These are phyloP conservation scores for Strix uralensis DNA, from an alignment of 2,113 vertebrate genomes.

Conservation along the genomic window DNA sequence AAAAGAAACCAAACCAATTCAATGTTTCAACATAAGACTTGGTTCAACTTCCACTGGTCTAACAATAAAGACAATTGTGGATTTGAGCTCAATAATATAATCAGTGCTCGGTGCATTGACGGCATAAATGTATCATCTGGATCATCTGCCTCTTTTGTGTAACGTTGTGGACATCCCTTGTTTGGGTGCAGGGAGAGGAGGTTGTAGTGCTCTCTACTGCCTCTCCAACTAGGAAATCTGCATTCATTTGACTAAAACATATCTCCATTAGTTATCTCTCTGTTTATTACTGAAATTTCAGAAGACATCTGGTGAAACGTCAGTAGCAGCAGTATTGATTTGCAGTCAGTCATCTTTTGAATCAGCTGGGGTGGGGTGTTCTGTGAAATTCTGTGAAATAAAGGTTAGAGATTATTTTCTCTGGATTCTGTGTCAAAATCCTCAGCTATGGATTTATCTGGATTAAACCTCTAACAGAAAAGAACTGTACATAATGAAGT, in stretches of 20 bases:
- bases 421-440: neutral
- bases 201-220: neutral
- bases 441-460: neutral
- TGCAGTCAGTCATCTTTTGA: neutral
- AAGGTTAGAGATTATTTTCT: neutral
- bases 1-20: neutral
- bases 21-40: neutral
- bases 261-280: neutral
- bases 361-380: neutral
- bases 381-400: neutral
- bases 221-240: neutral
- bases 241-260: neutral
- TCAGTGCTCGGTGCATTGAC: neutral
- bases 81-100: neutral
- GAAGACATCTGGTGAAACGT: neutral
- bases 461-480: neutral
- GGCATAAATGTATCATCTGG: neutral
- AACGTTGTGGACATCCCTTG: rapidly evolving
- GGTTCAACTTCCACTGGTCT: neutral
- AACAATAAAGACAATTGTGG: neutral
- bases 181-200: neutral
- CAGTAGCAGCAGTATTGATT: neutral
- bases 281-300: neutral
- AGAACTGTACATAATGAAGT: neutral
- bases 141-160: neutral